Percentiles rank a stretch among this genome's conserved stretches.
These are phyloP conservation scores for Drosophila melanogaster DNA, from an alignment of 1,140 invertebrate species.

Conservation along the genomic window Release_6_plus_ISO1_MT NT_033779.5:8203501-8204000, in stretches of 20 bases:
- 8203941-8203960: no score
- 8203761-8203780: slow-evolving; percentile 23
- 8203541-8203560: slow-evolving; percentile 90
- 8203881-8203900: background rate
- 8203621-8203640: slow-evolving; percentile 15
- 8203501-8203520: slow-evolving; percentile 3
- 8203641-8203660: background rate
- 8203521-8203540: slow-evolving; percentile 87
- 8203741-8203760: slow-evolving; percentile 7
- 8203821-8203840: background rate
- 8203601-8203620: slow-evolving; percentile 71
- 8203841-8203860: background rate
- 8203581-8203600: slow-evolving; percentile 88
- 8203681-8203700: no score
- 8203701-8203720: no score
- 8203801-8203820: background rate
- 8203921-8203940: background rate
- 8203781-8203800: slow-evolving; percentile 30
- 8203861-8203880: slow-evolving; percentile 13
- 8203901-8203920: background rate
- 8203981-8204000: slow-evolving; percentile 4
- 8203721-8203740: slow-evolving; percentile 4
- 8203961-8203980: slow-evolving; percentile 10
- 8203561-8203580: slow-evolving; percentile 87
- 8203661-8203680: no score